Evolutionary conservation across 2,797 vertebrate species (phyloP), one percentile per base, ranked within the genome.

Genomic region (Monodelphis domestica): DNA sequence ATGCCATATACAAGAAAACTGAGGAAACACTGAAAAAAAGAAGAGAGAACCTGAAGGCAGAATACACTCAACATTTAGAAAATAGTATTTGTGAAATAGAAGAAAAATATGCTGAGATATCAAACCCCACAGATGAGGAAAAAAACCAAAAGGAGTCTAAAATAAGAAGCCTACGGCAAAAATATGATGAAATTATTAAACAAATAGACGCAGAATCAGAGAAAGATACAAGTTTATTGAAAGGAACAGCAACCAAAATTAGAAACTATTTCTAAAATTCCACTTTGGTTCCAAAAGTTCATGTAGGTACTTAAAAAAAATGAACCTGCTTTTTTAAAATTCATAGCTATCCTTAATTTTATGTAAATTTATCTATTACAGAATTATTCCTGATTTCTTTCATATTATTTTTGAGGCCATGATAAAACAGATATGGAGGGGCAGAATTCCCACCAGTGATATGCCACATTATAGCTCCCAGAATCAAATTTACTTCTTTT

Each of bases 21-120:
- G 63, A 88, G 1, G 4, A 89, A 28, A 91, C 0, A 11, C 21
- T 70, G 53, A 38, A 63, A 26, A 0, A 1, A 11, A 0, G 0
- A 12, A 4, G 0, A 38, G 14, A 88, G 24, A 0, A 0, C 5
- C 12, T 94, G 88, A 87, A 5, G 24, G 11, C 88, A 50, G 57
- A 0, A 0, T 94, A 87, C 24, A 2, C 0, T 2, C 7, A 63
- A 0, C 0, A 54, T 1, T 50, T 33, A 28, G 0, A 50, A 0
- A 29, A 45, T 0, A 45, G 89, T 6, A 33, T 92, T 28, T n/a
- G 45, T 57, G 0, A 0, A 0, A 0, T 90, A 29, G 1, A 56
- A 53, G 2, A 78, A 30, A 2, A 89, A 5, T 57, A 5, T 51
- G 9, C 14, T 30, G 2, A 38, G 9, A 21, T 52, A 12, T 0